Base-by-base conservation (phyloP, 2,113 vertebrate species). In the Rhizomys pruinosus region DNA sequence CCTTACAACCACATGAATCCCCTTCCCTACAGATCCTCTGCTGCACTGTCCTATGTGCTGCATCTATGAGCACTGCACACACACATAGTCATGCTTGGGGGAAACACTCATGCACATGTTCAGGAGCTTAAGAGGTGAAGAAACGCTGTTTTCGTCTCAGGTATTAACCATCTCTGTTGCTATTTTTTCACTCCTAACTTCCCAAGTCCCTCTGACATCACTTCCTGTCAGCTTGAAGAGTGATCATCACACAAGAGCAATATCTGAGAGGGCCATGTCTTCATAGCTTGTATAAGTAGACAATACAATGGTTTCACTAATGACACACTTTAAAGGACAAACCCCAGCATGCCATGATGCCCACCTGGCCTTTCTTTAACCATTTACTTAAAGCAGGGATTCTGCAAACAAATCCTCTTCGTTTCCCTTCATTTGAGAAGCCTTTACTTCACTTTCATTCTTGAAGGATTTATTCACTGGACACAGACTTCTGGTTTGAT, bases 371-470 rank as follows among this genome's bases (percentile, higher is more conserved):
- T 82, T 77, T 13, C 37, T 25, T 7, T n/a, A 78, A 44, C 22
- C 52, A 89, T 5, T 37, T 55, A 27, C 61, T 61, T 37, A 77
- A 89, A 78, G 25, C 3, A 44, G 55, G 27, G 8, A 8, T 61
- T 22, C 52, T 78, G 52, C 10, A 39, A 84, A 72, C 42, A 85
- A 84, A 37, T 64, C 13, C 13, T 57, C 42, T 84, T 42, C 17
- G n/a, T 77, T 88, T 89, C 37, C 57, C 71, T 92, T 92, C 64
- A 52, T 82, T 52, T 73, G 19, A 86, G 11, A 74, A 44, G 29
- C 32, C 37, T 13, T 32, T 29, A 3, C 20, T 73, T 85, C 25
- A 80, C 25, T 6, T 79, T 71, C 57, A 16, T 44, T 57, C 52
- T 44, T 84, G 25, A 39, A 86, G 10, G 39, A 59, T 29, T 85